Evolutionary conservation across 2,888 invertebrate species (phyloP).

Genomic region (Syritta pipiens): DNA sequence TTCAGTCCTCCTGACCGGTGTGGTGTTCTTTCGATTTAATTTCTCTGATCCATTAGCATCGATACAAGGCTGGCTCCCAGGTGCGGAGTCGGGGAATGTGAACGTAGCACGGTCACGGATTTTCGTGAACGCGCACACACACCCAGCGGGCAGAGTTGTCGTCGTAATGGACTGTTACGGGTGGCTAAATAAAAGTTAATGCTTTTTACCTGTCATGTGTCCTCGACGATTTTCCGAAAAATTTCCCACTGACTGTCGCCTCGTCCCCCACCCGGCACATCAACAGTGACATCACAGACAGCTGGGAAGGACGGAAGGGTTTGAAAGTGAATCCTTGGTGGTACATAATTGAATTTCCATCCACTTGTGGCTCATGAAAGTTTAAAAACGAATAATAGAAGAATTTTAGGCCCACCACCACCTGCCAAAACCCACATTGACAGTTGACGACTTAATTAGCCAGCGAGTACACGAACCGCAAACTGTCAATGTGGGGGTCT

Average conservation of each 20-base stretch:
- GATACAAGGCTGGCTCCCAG: slow-evolving; percentile 17
- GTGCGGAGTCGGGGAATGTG: neutral
- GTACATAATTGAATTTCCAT: slow-evolving; percentile 13
- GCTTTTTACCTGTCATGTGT: slow-evolving; percentile 58
- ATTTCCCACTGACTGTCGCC: neutral
- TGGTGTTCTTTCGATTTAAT: slow-evolving; percentile 63
- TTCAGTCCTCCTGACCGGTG: slow-evolving; percentile 38
- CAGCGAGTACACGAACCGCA: slow-evolving; percentile 22
- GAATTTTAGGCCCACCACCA: neutral
- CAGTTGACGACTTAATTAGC: neutral
- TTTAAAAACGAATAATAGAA: neutral
- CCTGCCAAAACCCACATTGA: neutral
- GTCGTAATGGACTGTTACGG: slow-evolving; percentile 11
- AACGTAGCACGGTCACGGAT: no score
- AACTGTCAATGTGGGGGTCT: slow-evolving; percentile 14
- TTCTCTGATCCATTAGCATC: slow-evolving; percentile 60
- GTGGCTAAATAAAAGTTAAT: slow-evolving; percentile 54
- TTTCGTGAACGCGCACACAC: no score
- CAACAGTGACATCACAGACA: neutral
- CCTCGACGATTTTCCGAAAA: slow-evolving; percentile 22
- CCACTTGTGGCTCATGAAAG: slow-evolving; percentile 31
- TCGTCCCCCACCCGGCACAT: neutral
- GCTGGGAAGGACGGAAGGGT: neutral
- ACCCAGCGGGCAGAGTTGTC: neutral
- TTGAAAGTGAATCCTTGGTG: slow-evolving; percentile 9